These are phyloP conservation scores for Oreonectes daqikongensis DNA, from an alignment of 2,797 vertebrate species.

Conservation along the genomic window DNA sequence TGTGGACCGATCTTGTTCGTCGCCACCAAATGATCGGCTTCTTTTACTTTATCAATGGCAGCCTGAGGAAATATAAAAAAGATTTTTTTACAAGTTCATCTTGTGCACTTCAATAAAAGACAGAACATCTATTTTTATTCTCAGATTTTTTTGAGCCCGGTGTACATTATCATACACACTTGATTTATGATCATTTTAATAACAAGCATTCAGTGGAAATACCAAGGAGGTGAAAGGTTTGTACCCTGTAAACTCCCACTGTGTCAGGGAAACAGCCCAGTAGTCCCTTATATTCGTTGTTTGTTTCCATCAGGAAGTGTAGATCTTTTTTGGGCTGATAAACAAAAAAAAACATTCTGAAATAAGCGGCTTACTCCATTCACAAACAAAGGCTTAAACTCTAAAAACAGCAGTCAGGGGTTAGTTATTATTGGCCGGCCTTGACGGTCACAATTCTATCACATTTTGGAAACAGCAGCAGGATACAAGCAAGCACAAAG, in stretches of 20 bases:
- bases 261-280: conserved; percentile 91
- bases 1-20: conserved; percentile 83
- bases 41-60: conserved; percentile 88
- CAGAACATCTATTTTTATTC: too few relatives aligned
- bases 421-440: not conserved
- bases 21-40: conserved; percentile 85
- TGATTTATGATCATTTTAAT: not conserved
- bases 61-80: conserved; percentile 71
- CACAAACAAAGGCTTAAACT: conserved; percentile 9
- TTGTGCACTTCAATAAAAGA: too few relatives aligned
- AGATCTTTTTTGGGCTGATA: conserved; percentile 88
- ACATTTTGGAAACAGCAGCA: conserved; percentile 15
- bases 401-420: conserved; percentile 2
- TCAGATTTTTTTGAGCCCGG: not conserved
- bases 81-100: too few relatives aligned
- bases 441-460: conserved; percentile 32
- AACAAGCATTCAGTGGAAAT: not conserved
- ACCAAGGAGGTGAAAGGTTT: not conserved
- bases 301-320: conserved; percentile 91
- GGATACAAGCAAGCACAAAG: conserved; percentile 21
- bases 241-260: conserved; percentile 87
- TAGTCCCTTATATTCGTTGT: conserved; percentile 88
- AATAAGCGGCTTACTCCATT: not conserved
- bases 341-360: conserved; percentile 29
- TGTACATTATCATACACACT: not conserved